A percentile compares a stretch with the other conserved stretches of the same genome.
phyloP scores from a whole-genome alignment of 2,113 vertebrate genomes.

The Platysternon megacephalum region DNA sequence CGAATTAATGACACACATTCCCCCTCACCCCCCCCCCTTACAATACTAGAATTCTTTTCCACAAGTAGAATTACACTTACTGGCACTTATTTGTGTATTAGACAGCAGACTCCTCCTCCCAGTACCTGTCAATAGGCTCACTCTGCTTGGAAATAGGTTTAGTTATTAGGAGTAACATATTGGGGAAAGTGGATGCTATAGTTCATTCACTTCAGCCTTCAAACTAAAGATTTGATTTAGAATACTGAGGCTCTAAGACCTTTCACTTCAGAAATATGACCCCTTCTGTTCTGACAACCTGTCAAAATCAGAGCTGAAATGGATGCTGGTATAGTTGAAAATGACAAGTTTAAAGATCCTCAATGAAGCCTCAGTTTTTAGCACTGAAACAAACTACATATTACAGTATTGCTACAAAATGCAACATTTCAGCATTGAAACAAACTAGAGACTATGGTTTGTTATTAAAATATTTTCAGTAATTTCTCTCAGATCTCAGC shows the following conservation, averaged over 20 bases:
- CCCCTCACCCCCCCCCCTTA: neutral
- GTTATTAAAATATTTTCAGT: neutral
- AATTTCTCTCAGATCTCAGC: neutral
- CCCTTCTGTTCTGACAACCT: neutral
- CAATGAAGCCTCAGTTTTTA: neutral
- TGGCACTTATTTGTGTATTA: neutral
- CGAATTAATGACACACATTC: neutral
- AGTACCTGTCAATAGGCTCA: neutral
- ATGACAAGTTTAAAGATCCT: neutral
- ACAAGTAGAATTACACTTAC: neutral
- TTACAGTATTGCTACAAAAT: neutral
- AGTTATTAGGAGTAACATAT: neutral
- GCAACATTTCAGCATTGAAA: neutral
- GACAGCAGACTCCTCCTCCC: neutral
- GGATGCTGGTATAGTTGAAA: neutral
- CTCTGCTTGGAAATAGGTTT: neutral
- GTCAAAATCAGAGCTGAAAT: neutral
- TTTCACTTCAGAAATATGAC: constrained; percentile 8
- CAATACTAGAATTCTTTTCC: neutral
- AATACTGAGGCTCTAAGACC: neutral
- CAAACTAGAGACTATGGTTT: neutral
- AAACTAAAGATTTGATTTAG: neutral
- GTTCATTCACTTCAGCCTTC: neutral
- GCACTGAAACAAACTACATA: neutral
- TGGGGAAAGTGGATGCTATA: neutral